A percentile compares a stretch with the other conserved stretches of the same genome.
phyloP scores from a whole-genome alignment of 1,140 invertebrate genomes.

The Phthorimaea operculella region DNA sequence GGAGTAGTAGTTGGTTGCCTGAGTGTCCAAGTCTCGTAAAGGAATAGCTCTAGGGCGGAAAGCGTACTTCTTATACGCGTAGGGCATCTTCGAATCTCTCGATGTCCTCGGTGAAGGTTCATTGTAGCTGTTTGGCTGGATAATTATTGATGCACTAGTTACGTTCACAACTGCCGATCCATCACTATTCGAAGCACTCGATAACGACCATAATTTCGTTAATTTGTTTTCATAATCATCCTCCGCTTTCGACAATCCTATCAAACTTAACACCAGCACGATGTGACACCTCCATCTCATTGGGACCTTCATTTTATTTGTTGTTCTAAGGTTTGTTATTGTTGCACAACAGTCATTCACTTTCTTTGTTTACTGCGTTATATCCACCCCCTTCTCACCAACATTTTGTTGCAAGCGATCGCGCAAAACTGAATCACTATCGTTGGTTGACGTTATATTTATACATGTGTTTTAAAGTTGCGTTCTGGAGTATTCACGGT shows the following conservation, averaged over 20 bases:
- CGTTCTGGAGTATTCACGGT: conserved; percentile 56
- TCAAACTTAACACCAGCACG: conserved; percentile 34
- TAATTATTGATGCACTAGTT: conserved; percentile 43
- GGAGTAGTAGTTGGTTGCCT: conserved; percentile 44
- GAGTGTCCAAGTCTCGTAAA: conserved; percentile 26
- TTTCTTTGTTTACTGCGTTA: conserved; percentile 34
- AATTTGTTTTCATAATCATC: conserved; percentile 39
- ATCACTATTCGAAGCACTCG: conserved; percentile 34
- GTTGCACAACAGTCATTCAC: conserved; percentile 42
- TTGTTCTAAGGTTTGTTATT: conserved; percentile 20
- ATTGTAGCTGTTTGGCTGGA: conserved; percentile 31
- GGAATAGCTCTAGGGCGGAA: conserved; percentile 50
- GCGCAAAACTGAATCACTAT: conserved; percentile 62
- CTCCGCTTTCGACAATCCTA: conserved; percentile 29
- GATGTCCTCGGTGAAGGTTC: conserved; percentile 21
- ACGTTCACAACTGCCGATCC: conserved; percentile 37
- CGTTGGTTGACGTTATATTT: conserved; percentile 54
- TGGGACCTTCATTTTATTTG: conserved; percentile 32
- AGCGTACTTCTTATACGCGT: conserved; percentile 28
- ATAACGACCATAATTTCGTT: conserved; percentile 39
- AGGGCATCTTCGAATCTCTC: conserved; percentile 18
- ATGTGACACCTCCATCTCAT: conserved; percentile 29
- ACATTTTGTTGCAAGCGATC: conserved; percentile 60
- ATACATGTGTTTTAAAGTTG: conserved; percentile 62
- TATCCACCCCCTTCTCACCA: conserved; percentile 32